Evolutionary conservation across 2,797 vertebrate species (phyloP).

Genomic region (Aulostomus chinensis): DNA sequence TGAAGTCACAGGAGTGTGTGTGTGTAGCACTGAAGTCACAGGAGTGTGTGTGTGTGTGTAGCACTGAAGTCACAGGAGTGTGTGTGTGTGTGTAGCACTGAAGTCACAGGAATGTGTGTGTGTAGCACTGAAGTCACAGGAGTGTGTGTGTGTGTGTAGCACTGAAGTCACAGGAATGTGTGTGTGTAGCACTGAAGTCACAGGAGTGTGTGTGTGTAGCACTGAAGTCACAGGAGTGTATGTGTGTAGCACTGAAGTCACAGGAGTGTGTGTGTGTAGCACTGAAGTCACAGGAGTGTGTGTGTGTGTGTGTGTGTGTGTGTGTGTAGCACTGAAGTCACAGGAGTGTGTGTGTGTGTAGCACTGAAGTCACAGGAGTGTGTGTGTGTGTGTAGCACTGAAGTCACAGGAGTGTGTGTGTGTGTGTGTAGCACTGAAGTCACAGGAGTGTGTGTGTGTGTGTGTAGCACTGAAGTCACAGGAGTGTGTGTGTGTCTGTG

Average conservation of each 20-base stretch:
- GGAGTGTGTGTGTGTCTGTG: not conserved
- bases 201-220: not conserved
- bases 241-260: not conserved
- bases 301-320: not conserved
- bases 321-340: not conserved
- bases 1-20: no score
- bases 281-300: not conserved
- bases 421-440: no score
- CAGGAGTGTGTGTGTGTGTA: not conserved
- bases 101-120: no score
- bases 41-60: conserved; percentile 1
- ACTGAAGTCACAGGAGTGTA: no score
- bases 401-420: no score
- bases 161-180: not conserved
- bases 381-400: conserved; percentile 4
- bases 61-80: not conserved
- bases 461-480: not conserved
- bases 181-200: not conserved
- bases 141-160: no score
- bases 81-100: not conserved
- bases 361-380: no score
- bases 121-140: not conserved
- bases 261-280: no score
- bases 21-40: not conserved
- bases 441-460: no score